Evolutionary conservation across 2,797 vertebrate species (phyloP).

Genomic region (Tamandua tetradactyla): DNA sequence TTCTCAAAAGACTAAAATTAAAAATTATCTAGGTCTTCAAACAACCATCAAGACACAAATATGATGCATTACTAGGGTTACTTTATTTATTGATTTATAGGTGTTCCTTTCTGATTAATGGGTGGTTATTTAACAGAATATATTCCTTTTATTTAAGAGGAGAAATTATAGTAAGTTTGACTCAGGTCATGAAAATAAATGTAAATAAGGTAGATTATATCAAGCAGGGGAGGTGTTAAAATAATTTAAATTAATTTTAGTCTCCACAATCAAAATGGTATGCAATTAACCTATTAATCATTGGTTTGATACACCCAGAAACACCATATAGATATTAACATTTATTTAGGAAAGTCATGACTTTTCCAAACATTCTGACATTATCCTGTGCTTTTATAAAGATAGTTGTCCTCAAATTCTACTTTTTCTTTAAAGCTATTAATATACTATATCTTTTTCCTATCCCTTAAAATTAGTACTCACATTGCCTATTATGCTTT

Average conservation of each 20-base stretch:
- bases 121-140: background rate
- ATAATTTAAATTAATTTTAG: background rate
- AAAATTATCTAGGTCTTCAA: background rate
- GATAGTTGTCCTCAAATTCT: background rate
- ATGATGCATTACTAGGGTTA: background rate
- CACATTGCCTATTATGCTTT: background rate
- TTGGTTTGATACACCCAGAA: background rate
- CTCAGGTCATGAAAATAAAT: background rate
- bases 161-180: background rate
- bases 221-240: background rate
- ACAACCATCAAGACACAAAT: background rate
- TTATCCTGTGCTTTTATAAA: background rate
- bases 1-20: conserved; percentile 48
- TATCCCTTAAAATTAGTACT: conserved; percentile 19
- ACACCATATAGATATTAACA: background rate
- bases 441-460: background rate
- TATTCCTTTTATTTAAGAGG: background rate
- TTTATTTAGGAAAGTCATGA: background rate
- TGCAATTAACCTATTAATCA: background rate
- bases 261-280: background rate
- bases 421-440: conserved; percentile 11
- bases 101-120: conserved; percentile 34
- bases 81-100: background rate
- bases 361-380: background rate
- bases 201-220: background rate